phyloP scores from a whole-genome alignment of 2,113 vertebrate genomes.

The Verasper variegatus region DNA sequence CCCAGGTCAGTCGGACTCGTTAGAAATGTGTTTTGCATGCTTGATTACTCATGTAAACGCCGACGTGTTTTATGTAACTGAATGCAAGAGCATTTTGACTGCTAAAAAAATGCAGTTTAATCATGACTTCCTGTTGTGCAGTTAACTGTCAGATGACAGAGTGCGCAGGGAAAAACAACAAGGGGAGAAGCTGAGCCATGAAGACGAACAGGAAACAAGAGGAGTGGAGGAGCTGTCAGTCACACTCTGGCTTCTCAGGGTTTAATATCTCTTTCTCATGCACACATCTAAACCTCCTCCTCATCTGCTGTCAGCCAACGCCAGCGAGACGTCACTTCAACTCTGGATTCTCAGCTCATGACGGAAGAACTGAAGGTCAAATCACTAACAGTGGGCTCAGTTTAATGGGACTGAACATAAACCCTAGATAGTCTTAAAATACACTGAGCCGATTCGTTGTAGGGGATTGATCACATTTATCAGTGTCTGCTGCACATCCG shows the following conservation, averaged over 20 bases:
- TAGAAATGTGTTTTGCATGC: constrained; percentile 33
- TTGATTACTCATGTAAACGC: constrained; percentile 36
- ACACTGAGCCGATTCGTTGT: constrained; percentile 55
- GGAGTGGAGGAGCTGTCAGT: constrained; percentile 68
- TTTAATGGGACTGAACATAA: constrained; percentile 64
- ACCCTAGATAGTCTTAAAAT: constrained; percentile 63
- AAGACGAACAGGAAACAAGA: constrained; percentile 68
- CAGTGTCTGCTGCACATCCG: constrained; percentile 51
- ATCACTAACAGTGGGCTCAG: constrained; percentile 54
- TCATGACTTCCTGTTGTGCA: constrained; percentile 42
- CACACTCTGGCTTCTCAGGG: constrained; percentile 55
- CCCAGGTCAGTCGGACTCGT: background rate
- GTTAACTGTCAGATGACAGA: constrained; percentile 66
- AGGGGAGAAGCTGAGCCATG: constrained; percentile 61
- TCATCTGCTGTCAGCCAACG: constrained; percentile 72
- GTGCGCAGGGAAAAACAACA: constrained; percentile 37
- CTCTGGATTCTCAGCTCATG: constrained; percentile 60
- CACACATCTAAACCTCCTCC: constrained; percentile 62
- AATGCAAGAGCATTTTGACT: constrained; percentile 16
- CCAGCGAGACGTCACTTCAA: constrained; percentile 67
- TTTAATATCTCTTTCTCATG: constrained; percentile 75
- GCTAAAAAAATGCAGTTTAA: constrained; percentile 34
- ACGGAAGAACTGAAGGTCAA: constrained; percentile 70
- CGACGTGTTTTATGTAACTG: constrained; percentile 22
- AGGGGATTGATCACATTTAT: constrained; percentile 57